Evolutionary conservation across 2,113 vertebrate genomes (phyloP).

Genomic region (Suricata suricatta): DNA sequence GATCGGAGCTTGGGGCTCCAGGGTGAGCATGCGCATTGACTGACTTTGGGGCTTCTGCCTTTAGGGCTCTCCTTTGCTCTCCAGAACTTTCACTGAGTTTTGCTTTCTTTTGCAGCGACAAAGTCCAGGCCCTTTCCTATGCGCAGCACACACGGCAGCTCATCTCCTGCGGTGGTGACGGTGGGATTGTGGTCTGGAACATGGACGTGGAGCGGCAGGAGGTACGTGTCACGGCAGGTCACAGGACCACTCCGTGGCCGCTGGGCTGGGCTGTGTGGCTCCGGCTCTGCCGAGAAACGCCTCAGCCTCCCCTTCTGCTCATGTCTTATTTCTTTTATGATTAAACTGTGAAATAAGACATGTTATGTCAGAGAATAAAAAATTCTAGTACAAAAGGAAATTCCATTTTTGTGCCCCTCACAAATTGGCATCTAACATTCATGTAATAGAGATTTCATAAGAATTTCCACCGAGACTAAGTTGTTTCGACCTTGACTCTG

Average conservation of each 20-base stretch:
- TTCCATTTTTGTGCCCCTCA: neutral
- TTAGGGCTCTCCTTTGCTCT: neutral
- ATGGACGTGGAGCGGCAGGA: conserved; percentile 99
- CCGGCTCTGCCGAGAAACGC: neutral
- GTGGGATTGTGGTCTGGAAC: conserved; percentile 97
- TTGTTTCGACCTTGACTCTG: neutral
- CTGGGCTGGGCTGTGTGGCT: neutral
- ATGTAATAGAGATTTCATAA: neutral
- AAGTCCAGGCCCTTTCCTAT: conserved; percentile 95
- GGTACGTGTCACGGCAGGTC: conserved; percentile 82
- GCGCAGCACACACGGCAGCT: conserved; percentile 96
- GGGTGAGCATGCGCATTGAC: neutral
- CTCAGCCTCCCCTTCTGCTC: neutral
- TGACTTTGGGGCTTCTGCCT: neutral
- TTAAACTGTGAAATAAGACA: neutral
- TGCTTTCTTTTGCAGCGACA: conserved; percentile 88
- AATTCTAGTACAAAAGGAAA: neutral
- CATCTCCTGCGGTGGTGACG: conserved; percentile 96
- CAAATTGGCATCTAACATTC: neutral
- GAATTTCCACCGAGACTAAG: conserved; percentile 16
- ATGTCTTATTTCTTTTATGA: neutral
- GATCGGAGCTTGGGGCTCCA: neutral
- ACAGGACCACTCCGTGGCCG: neutral
- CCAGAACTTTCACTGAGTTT: neutral
- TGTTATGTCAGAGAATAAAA: neutral